These are phyloP conservation scores for Gallinago undulata DNA, from an alignment of 2,113 vertebrate genomes.

Conservation along the genomic window DNA sequence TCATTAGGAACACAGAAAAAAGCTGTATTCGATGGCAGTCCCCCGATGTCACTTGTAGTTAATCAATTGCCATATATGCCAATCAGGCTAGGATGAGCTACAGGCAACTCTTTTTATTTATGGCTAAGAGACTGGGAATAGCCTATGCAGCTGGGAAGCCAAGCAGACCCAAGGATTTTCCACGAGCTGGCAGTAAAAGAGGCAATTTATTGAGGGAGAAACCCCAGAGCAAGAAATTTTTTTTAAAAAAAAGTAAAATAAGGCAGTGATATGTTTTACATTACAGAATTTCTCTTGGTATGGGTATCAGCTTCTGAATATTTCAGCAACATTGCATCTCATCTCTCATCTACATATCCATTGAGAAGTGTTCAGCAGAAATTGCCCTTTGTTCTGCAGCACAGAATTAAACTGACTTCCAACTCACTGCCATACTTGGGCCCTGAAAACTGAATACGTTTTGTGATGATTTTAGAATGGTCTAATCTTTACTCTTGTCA, in stretches of 20 bases:
- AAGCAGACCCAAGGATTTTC: conserved; percentile 36
- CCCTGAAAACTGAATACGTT: conserved; percentile 42
- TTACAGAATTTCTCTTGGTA: conserved; percentile 68
- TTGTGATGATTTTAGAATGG: conserved; percentile 50
- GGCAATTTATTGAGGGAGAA: conserved; percentile 72
- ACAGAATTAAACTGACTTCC: conserved; percentile 65
- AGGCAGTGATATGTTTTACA: conserved; percentile 65
- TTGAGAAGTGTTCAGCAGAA: conserved; percentile 71
- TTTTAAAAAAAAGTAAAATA: neutral
- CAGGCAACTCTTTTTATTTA: conserved; percentile 61
- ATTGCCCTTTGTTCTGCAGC: conserved; percentile 74
- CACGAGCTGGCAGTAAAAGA: conserved; percentile 47
- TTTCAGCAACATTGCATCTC: conserved; percentile 70
- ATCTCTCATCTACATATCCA: conserved; percentile 74
- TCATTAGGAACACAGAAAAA: conserved; percentile 18
- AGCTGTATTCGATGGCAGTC: neutral
- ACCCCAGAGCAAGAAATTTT: conserved; percentile 72
- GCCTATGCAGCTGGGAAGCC: conserved; percentile 28
- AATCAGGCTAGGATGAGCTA: conserved; percentile 36
- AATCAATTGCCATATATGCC: conserved; percentile 48
- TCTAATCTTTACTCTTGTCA: conserved; percentile 58
- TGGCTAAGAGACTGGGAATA: conserved; percentile 44
- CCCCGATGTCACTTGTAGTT: conserved; percentile 25
- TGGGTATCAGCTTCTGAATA: conserved; percentile 75
- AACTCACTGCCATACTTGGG: conserved; percentile 52